phyloP scores from a whole-genome alignment of 2,888 invertebrate species.

The Cinara cedri region DNA sequence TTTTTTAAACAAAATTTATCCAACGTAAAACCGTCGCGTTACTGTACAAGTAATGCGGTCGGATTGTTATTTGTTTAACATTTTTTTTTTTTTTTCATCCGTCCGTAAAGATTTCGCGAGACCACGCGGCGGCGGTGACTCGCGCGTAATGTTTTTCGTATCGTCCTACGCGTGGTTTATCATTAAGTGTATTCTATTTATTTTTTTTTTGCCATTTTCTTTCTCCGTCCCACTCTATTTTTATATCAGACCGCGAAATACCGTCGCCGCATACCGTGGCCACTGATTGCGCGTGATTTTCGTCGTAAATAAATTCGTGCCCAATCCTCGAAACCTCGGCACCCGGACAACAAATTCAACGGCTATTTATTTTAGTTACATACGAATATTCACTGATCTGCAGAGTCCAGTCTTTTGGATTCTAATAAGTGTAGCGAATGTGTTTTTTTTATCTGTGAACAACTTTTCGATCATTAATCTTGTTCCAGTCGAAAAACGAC shows the following conservation, averaged over 20 bases:
- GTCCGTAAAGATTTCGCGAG: background rate
- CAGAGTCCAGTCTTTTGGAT: too few relatives aligned
- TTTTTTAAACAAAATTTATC: too few relatives aligned
- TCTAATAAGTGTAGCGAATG: too few relatives aligned
- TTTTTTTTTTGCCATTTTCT: background rate
- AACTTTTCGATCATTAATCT: too few relatives aligned
- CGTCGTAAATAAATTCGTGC: conserved; percentile 38
- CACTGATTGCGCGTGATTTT: conserved; percentile 19
- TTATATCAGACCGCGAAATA: conserved; percentile 44
- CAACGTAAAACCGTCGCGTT: too few relatives aligned
- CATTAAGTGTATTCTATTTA: background rate
- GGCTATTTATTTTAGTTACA: too few relatives aligned
- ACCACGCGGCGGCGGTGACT: conserved; percentile 40
- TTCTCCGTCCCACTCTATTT: conserved; percentile 14
- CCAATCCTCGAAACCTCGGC: background rate
- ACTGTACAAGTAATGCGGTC: background rate
- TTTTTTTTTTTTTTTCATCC: too few relatives aligned
- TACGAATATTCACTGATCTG: too few relatives aligned
- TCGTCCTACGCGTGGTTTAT: conserved; percentile 34
- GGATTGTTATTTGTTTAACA: background rate
- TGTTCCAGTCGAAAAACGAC: too few relatives aligned
- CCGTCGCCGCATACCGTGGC: conserved; percentile 3
- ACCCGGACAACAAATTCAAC: background rate
- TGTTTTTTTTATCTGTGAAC: too few relatives aligned
- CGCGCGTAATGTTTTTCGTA: conserved; percentile 17